phyloP scores from a whole-genome alignment of 1,140 invertebrate species.

The Oppia nitens region DNA sequence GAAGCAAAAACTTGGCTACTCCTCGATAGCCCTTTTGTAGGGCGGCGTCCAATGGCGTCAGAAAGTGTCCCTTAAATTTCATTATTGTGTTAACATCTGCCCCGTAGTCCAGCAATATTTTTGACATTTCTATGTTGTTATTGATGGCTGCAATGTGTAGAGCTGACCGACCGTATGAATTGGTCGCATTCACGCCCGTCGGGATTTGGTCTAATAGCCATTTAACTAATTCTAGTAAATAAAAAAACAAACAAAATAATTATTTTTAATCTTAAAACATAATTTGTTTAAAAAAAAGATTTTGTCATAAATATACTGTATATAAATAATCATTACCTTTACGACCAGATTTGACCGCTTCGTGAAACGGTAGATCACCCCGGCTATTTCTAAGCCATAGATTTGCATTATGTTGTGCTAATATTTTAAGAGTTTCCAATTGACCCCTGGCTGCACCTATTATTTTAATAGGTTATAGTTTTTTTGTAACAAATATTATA shows the following conservation, averaged over 20 bases:
- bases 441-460: conserved; percentile 87
- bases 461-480: no score
- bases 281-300: background rate
- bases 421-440: conserved; percentile 56
- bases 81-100: conserved; percentile 66
- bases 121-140: conserved; percentile 85
- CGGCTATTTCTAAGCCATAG: conserved; percentile 78
- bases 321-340: conserved; percentile 38
- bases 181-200: conserved; percentile 66
- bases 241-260: background rate
- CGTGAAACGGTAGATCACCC: conserved; percentile 80
- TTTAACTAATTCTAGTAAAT: conserved; percentile 21
- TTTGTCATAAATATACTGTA: no score
- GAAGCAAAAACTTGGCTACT: conserved; percentile 78
- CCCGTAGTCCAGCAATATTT: conserved; percentile 59
- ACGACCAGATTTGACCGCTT: conserved; percentile 77
- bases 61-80: conserved; percentile 36
- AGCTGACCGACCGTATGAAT: conserved; percentile 77
- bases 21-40: conserved; percentile 63
- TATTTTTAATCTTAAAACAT: background rate
- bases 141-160: conserved; percentile 85
- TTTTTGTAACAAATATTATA: background rate
- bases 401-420: conserved; percentile 60
- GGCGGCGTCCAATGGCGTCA: conserved; percentile 75
- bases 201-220: conserved; percentile 69